Base-by-base conservation (phyloP, 2,113 vertebrate species). In the Tretioscincus oriximinensis region DNA sequence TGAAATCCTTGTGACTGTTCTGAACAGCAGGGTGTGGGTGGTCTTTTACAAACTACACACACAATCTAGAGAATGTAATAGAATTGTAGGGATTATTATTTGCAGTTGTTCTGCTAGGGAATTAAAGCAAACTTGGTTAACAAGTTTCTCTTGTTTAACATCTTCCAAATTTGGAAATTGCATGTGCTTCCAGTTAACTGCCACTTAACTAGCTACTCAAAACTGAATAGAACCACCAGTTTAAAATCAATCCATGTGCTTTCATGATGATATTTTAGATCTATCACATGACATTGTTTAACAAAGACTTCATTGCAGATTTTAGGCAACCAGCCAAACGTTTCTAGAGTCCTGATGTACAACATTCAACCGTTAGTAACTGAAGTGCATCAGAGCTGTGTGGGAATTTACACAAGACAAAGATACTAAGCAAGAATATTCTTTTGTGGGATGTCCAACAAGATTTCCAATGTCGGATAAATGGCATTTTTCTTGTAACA, bases 231-330 rank as follows among this genome's bases (percentile, higher is more conserved):
- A 80, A 58, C 74, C 9, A 73, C 16, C 63, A 58, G 47, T 54
- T 58, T 60, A 66, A 81, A 75, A 75, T 75, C 72, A 67, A 28
- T 68, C 66, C 31, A 29, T 24, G 24, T 47, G 26, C 22, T 78
- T 66, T 69, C n/a, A 31, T 31, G 69, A 18, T 26, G 45, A 35
- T 31, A 61, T 61, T 74, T 67, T 69, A 76, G 22, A 20, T 69
- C 80, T 49, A 29, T 41, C 73, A 76, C 65, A 61, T 75, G 72
- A 75, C 31, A 47, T 26, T 75, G 65, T 81, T 61, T 24, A 81
- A 81, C 65, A 81, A 81, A 76, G 64, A 29, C 49, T 24, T 20
- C 28, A 47, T 76, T 66, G 61, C 66, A 60, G 41, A 47, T 81
- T 45, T 79, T 41, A 75, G 63, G 64, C 49, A 81, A 28, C 16